Evolutionary conservation across 2,113 vertebrate genomes (phyloP).

Genomic region (Eonycteris spelaea): DNA sequence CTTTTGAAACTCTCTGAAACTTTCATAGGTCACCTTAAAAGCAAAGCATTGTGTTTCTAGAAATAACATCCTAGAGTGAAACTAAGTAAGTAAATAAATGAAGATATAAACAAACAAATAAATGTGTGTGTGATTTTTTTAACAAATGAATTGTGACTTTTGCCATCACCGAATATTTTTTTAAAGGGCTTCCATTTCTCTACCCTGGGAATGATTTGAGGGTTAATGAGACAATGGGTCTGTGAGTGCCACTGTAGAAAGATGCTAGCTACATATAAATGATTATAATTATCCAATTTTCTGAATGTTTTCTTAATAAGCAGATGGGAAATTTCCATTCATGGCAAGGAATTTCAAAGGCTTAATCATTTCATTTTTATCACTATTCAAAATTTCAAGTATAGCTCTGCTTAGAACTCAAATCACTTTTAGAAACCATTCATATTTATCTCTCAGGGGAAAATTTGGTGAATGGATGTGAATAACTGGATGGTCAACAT

Average conservation of each 20-base stretch:
- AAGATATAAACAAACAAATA: neutral
- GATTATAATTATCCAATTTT: conserved; percentile 73
- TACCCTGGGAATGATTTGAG: neutral
- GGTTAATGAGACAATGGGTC: conserved; percentile 33
- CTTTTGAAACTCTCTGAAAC: neutral
- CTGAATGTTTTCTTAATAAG: conserved; percentile 67
- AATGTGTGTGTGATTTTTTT: neutral
- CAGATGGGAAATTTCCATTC: conserved; percentile 62
- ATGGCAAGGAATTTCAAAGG: conserved; percentile 63
- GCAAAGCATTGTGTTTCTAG: neutral
- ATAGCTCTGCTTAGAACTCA: conserved; percentile 45
- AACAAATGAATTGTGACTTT: neutral
- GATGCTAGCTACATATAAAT: conserved; percentile 64
- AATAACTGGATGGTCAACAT: neutral
- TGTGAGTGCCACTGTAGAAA: conserved; percentile 38
- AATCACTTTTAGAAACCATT: conserved; percentile 61
- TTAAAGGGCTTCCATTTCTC: neutral
- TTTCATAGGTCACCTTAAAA: neutral
- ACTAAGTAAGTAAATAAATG: neutral
- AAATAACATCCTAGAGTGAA: neutral
- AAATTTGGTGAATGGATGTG: conserved; percentile 56
- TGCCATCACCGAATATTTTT: neutral
- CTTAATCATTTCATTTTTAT: conserved; percentile 60
- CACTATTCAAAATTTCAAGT: conserved; percentile 62
- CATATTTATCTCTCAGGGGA: conserved; percentile 39